Conservation (phyloP, 2,797 vertebrate species). For the Labeo calbasu region DNA sequence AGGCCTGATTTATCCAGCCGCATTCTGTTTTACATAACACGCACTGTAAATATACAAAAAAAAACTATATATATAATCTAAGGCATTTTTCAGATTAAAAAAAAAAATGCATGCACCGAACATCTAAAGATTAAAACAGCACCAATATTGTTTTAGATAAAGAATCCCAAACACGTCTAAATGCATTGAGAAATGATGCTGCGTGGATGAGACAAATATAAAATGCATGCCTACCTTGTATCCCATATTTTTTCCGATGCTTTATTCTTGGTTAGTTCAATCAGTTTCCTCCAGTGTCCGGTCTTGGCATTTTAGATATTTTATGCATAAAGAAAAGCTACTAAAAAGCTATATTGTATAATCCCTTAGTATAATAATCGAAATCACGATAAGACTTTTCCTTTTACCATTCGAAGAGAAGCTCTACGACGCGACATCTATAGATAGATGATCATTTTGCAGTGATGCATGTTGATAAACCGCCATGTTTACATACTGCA, state of each 20-base stretch:
- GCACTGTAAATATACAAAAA: background rate
- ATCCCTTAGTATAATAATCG: background rate
- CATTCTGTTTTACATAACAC: slow-evolving; percentile 5
- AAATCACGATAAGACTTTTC: background rate
- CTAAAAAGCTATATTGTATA: background rate
- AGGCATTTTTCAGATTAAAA: too few relatives aligned
- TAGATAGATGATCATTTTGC: slow-evolving; percentile 13
- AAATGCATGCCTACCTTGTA: slow-evolving; percentile 57
- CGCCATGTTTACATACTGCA: slow-evolving; percentile 59
- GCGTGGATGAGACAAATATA: slow-evolving; percentile 2
- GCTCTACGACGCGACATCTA: background rate
- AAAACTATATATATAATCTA: too few relatives aligned
- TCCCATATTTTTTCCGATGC: slow-evolving; percentile 48
- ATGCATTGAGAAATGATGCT: background rate
- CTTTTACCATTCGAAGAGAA: background rate
- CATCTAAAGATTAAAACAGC: background rate
- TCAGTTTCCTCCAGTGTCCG: slow-evolving; percentile 9
- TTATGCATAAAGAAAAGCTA: background rate
- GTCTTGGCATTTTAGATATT: background rate
- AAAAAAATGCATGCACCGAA: background rate
- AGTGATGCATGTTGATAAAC: slow-evolving; percentile 2
- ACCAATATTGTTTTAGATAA: background rate
- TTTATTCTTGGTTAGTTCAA: background rate
- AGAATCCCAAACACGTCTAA: background rate
- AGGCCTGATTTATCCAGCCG: background rate